phyloP scores from a whole-genome alignment of 2,888 invertebrate genomes.

The Eupeodes latifasciatus region DNA sequence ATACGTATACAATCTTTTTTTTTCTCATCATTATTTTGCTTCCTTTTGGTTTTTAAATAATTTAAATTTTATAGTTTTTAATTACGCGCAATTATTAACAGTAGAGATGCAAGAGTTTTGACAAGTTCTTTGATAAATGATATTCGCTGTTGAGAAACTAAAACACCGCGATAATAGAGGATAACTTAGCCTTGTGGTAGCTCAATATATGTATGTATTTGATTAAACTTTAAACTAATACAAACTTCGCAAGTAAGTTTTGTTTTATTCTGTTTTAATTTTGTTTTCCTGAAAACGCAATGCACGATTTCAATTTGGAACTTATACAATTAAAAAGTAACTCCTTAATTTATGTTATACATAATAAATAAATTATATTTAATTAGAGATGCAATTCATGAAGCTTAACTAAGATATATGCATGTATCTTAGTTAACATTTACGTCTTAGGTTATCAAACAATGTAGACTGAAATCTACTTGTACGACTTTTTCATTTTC shows the following conservation, averaged over 20 bases:
- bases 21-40: neutral
- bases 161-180: neutral
- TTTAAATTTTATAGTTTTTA: constrained; percentile 38
- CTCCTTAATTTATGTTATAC: no score
- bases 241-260: no score
- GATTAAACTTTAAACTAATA: constrained; percentile 8
- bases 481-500: no score
- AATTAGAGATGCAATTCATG: no score
- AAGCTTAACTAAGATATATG: no score
- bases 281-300: no score
- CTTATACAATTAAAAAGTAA: no score
- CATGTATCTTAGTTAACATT: no score
- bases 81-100: constrained; percentile 22
- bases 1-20: neutral
- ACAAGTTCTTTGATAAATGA: constrained; percentile 23
- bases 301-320: no score
- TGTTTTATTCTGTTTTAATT: neutral
- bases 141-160: constrained; percentile 14
- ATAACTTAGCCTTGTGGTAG: constrained; percentile 4
- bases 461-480: no score
- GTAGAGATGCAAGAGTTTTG: constrained; percentile 14
- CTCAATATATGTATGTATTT: neutral
- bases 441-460: no score
- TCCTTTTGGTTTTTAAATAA: neutral
- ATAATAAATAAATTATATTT: no score